Percentiles rank a stretch among this genome's conserved stretches.
These are phyloP conservation scores for Macrostomum lignano DNA, from an alignment of 1,140 invertebrate genomes.

Conservation along the genomic window DNA sequence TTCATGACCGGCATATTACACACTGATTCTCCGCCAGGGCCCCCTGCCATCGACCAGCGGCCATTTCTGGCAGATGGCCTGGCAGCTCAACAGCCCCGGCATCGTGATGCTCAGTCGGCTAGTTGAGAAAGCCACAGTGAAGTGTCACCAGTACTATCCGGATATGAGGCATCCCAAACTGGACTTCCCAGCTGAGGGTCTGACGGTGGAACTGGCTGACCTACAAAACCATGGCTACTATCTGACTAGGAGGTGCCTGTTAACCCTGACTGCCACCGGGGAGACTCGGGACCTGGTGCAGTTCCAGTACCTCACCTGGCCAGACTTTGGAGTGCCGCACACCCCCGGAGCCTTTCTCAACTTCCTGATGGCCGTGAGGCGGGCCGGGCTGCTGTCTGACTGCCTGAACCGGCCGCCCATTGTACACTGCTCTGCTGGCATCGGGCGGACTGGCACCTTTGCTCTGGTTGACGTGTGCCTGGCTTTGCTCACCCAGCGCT, in stretches of 20 bases:
- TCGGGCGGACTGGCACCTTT: conserved; percentile 83
- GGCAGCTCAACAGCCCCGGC: conserved; percentile 64
- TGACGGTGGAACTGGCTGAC: too few species aligned
- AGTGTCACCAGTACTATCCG: conserved; percentile 3
- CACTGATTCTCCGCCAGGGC: conserved; percentile 63
- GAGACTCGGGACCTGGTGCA: too few species aligned
- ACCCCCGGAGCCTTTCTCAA: conserved; percentile 59
- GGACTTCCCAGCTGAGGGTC: too few species aligned
- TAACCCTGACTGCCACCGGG: too few species aligned
- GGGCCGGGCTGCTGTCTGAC: conserved; percentile 41
- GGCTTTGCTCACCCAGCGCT: too few species aligned
- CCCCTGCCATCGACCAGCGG: conserved; percentile 51
- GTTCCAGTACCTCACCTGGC: conserved; percentile 92
- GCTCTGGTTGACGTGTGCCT: conserved; percentile 70
- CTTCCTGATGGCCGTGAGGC: conserved; percentile 47
- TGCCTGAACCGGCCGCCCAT: conserved; percentile 40
- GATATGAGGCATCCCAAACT: too few species aligned
- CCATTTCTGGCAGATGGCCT: conserved; percentile 91
- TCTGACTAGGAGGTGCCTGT: too few species aligned
- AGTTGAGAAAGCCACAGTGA: conserved; percentile 47
- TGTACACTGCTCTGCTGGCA: conserved; percentile 85
- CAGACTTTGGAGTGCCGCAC: conserved; percentile 80
- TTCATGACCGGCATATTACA: too few species aligned
- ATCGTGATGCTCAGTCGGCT: conserved; percentile 81
- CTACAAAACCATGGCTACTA: too few species aligned